These are phyloP conservation scores for Ceyx cyanopectus DNA, from an alignment of 2,113 vertebrate species.

Conservation along the genomic window DNA sequence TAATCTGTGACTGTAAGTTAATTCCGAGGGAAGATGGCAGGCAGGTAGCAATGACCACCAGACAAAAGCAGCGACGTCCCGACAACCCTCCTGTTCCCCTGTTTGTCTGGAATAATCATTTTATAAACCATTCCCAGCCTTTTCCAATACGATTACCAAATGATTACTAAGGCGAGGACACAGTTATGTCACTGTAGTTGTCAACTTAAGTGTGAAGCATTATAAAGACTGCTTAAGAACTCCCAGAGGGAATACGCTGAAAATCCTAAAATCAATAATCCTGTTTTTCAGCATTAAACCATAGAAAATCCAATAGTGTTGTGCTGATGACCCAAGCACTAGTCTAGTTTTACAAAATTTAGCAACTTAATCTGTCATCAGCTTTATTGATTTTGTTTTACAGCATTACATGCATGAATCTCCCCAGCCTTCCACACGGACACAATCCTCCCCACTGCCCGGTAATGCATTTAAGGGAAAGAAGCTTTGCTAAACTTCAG, in stretches of 20 bases:
- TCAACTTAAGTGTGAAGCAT: constrained; percentile 80
- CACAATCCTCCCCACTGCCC: not conserved
- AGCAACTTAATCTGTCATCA: constrained; percentile 73
- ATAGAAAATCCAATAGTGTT: constrained; percentile 77
- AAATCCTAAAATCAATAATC: constrained; percentile 89
- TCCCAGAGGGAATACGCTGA: constrained; percentile 70
- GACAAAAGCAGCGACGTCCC: constrained; percentile 68
- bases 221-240: constrained; percentile 74
- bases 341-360: constrained; percentile 73
- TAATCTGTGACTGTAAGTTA: constrained; percentile 89
- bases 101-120: constrained; percentile 59
- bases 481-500: constrained; percentile 45
- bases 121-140: constrained; percentile 67
- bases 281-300: constrained; percentile 78
- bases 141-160: constrained; percentile 76
- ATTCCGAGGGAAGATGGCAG: constrained; percentile 85
- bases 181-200: constrained; percentile 72
- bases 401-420: constrained; percentile 61
- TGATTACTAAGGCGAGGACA: constrained; percentile 66
- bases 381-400: constrained; percentile 80
- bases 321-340: constrained; percentile 66
- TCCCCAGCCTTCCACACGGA: constrained; percentile 30
- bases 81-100: not conserved
- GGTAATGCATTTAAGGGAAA: constrained; percentile 53
- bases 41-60: constrained; percentile 77